phyloP scores from a whole-genome alignment of 35 echinoderm and acorn worm genomes.

The Holothuria glaberrima region DNA sequence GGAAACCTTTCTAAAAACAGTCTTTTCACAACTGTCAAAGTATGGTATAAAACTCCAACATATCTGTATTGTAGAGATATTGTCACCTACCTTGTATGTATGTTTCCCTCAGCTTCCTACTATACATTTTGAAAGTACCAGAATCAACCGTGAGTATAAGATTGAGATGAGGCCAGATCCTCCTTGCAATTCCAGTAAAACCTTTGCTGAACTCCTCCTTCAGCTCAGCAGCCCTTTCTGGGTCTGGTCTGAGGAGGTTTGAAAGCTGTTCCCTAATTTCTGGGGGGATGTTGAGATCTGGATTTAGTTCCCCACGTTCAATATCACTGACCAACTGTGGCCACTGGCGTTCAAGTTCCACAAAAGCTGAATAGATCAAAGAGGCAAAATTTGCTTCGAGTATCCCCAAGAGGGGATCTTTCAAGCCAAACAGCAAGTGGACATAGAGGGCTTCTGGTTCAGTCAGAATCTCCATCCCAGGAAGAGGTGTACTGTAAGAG shows the following conservation, averaged over 20 bases:
- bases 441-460: conserved; percentile 82
- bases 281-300: conserved; percentile 60
- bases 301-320: conserved; percentile 49
- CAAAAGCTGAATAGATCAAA: conserved; percentile 73
- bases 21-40: too few species aligned
- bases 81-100: conserved; percentile 69
- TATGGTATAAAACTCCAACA: too few species aligned
- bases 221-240: conserved; percentile 73
- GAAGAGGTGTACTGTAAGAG: conserved; percentile 77
- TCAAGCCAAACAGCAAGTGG: conserved; percentile 82
- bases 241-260: conserved; percentile 70
- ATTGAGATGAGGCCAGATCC: conserved; percentile 87
- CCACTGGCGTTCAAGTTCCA: conserved; percentile 77
- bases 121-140: conserved; percentile 77
- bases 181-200: conserved; percentile 73
- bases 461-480: conserved; percentile 73
- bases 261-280: conserved; percentile 63
- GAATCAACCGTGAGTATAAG: conserved; percentile 70
- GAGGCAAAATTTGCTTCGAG: conserved; percentile 91
- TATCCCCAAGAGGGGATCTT: conserved; percentile 72
- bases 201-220: conserved; percentile 77
- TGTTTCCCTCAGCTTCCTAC: conserved; percentile 58
- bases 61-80: too few species aligned
- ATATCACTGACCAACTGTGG: conserved; percentile 74
- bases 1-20: too few species aligned